Base-by-base conservation (phyloP, 2,888 invertebrate species). In the Silvanus unidentatus region DNA sequence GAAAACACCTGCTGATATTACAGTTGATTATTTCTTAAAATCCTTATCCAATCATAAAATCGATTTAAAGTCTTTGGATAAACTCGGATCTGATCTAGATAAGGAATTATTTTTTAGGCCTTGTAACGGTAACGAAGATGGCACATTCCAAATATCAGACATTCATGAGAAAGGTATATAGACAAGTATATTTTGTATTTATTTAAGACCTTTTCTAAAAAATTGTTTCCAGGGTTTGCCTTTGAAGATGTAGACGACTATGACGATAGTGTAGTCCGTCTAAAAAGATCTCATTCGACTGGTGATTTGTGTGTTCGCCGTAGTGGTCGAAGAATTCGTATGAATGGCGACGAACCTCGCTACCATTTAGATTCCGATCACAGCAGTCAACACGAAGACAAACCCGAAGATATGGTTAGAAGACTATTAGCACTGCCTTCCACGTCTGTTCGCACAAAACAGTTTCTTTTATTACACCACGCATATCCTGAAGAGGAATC, bases 331-430 rank as follows among this genome's bases (percentile, higher is more conserved):
- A 54, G 70, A 36, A 59, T 68, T 13, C 52, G 69, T 14, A 59
- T 63, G 47, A 64, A 60, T 15, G 66, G 66, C 1, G 72, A 72
- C 35, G 73, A 73, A 50, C 72, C 74, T 1, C 63, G 73, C 34
- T 75, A 74, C 48, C 74, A 75, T 58, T 58, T 75, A 40, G 76
- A 76, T 58, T 75, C 75, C 0, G 76, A 76, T 50, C 76, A 76
- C 48, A 74, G 73, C 45, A 74, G 73, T 48, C 73, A 73, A 43
- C 76, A 76, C 55, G 75, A 75, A 43, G 76, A 75, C 34, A 72
- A 73, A 55, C 75, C 75, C 1, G 76, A 76, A 58, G 75, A 75
- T 51, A 56, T 73, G 16, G 71, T 69, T 1, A 58, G 68, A 45
- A 68, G 69, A 52, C 66, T 71, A 41, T 55, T 75, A 42, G 66